phyloP scores from a whole-genome alignment of 2,888 invertebrate genomes.

The Empis livida region DNA sequence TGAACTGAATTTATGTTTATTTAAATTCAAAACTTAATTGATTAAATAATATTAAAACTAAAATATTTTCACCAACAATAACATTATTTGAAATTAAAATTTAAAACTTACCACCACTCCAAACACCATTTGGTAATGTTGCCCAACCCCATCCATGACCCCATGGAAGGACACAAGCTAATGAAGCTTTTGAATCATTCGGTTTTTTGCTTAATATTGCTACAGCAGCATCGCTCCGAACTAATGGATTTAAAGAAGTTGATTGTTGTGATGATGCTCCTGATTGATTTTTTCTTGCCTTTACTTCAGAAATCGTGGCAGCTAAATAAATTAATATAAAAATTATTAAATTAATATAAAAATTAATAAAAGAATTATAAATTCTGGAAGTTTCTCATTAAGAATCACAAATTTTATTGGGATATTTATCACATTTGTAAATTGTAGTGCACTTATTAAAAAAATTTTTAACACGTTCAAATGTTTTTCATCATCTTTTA shows the following conservation, averaged over 20 bases:
- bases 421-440: too few species aligned
- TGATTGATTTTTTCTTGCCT: conserved; percentile 24
- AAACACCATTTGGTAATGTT: conserved; percentile 49
- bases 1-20: too few species aligned
- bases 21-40: too few species aligned
- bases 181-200: conserved; percentile 29
- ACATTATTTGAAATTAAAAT: not conserved
- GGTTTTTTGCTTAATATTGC: conserved; percentile 35
- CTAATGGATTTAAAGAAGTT: conserved; percentile 26
- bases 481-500: too few species aligned
- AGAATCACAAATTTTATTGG: too few species aligned
- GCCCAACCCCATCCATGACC: conserved; percentile 69
- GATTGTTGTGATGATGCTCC: conserved; percentile 2
- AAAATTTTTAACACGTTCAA: too few species aligned
- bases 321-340: conserved; percentile 27
- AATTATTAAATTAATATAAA: too few species aligned
- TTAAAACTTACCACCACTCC: conserved; percentile 46
- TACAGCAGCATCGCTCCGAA: conserved; percentile 35
- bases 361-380: too few species aligned
- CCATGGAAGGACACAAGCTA: conserved; percentile 41
- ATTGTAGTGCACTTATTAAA: too few species aligned
- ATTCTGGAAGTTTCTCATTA: too few species aligned
- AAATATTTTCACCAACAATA: too few species aligned
- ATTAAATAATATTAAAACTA: too few species aligned
- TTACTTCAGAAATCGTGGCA: conserved; percentile 42